Conservation (phyloP, 2,888 invertebrate species). For the Cantharis rustica region DNA sequence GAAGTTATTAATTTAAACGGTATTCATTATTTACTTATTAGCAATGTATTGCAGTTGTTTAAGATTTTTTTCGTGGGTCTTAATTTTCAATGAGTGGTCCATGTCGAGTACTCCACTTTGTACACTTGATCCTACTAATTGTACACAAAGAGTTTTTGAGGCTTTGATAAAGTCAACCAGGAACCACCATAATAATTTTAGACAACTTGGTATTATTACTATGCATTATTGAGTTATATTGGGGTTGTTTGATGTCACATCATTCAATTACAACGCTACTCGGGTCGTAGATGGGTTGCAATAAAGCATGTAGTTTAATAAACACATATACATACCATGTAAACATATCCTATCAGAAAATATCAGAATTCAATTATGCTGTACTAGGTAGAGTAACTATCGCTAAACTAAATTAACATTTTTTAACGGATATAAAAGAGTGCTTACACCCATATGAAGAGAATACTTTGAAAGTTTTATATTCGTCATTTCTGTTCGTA, state of each 20-base stretch:
- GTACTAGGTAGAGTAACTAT: neutral
- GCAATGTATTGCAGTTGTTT: no score
- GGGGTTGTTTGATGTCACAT: constrained; percentile 22
- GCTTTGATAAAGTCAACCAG: neutral
- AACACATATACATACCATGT: constrained; percentile 6
- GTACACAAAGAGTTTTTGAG: neutral
- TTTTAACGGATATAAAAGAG: neutral
- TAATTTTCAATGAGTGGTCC: no score
- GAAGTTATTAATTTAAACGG: neutral
- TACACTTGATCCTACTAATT: neutral
- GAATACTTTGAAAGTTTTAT: neutral
- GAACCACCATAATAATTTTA: neutral
- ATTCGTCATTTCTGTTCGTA: neutral
- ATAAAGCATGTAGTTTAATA: constrained; percentile 21
- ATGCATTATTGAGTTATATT: constrained; percentile 12
- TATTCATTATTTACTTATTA: neutral
- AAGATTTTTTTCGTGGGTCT: no score
- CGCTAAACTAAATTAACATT: neutral
- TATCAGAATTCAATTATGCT: neutral
- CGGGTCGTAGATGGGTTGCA: constrained; percentile 5
- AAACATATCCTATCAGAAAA: neutral
- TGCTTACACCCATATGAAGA: neutral
- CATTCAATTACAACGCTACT: constrained; percentile 21
- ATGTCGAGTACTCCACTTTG: neutral
- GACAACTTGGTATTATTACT: constrained; percentile 2